A percentile compares a stretch with the other conserved stretches of the same genome.
These are phyloP conservation scores for Sebastes iracundus DNA, from an alignment of 2,797 vertebrate species.

Conservation along the genomic window DNA sequence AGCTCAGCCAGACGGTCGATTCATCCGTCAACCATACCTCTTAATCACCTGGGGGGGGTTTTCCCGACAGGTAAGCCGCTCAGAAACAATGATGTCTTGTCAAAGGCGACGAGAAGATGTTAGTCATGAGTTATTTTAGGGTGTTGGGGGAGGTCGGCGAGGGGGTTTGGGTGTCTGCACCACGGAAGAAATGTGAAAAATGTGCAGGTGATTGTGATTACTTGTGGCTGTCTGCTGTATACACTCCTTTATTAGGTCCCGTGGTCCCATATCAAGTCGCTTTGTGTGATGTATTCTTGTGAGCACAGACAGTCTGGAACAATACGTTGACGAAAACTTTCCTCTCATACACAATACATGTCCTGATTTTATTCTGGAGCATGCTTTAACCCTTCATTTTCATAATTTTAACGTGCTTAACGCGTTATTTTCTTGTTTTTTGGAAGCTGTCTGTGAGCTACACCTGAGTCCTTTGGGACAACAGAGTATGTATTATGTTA, in stretches of 20 bases:
- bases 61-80: constrained; percentile 56
- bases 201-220: constrained; percentile 59
- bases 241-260: constrained; percentile 24
- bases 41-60: constrained; percentile 43
- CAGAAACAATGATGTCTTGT: constrained; percentile 63
- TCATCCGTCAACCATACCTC: constrained; percentile 41
- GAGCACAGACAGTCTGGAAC: background rate
- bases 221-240: constrained; percentile 35
- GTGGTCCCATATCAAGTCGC: background rate
- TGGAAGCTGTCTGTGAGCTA: background rate
- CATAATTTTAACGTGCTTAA: too few relatives aligned
- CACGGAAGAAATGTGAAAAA: constrained; percentile 50
- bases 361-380: background rate
- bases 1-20: constrained; percentile 36
- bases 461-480: background rate
- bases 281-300: background rate
- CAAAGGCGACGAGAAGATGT: constrained; percentile 15
- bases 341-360: background rate
- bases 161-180: constrained; percentile 28
- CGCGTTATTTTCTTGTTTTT: background rate
- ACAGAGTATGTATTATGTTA: background rate
- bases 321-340: background rate
- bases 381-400: background rate
- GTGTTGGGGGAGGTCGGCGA: background rate
- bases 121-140: constrained; percentile 63